Percentiles rank a stretch among this genome's conserved stretches.
These are phyloP conservation scores for Phaonia tiefii DNA, from an alignment of 2,888 invertebrate genomes.

Conservation along the genomic window DNA sequence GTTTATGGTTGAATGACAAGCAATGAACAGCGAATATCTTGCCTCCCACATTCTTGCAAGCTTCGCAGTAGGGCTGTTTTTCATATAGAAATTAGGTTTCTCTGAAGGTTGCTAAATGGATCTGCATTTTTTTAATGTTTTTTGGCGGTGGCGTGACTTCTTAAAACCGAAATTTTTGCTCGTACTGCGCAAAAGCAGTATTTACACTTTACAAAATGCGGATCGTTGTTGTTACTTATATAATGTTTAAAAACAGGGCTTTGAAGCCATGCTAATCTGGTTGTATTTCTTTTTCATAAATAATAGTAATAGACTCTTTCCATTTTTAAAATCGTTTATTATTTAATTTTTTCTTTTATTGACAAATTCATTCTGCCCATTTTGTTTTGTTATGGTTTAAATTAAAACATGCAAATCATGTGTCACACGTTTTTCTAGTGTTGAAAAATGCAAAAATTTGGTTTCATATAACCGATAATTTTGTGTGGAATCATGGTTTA, in stretches of 20 bases:
- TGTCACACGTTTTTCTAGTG: no score
- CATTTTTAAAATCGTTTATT: no score
- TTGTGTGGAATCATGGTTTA: no score
- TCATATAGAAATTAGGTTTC: background rate
- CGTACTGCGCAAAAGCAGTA: background rate
- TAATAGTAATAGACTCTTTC: no score
- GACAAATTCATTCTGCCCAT: no score
- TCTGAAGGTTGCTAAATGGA: background rate
- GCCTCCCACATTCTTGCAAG: background rate
- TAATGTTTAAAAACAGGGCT: background rate
- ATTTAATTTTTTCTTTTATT: no score
- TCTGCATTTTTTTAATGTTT: background rate
- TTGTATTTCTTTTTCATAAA: background rate
- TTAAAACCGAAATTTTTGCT: background rate
- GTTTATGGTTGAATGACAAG: conserved; percentile 2
- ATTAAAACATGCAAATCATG: no score
- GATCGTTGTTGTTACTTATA: background rate
- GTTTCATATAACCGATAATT: no score
- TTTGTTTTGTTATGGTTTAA: no score
- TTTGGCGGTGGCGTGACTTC: background rate
- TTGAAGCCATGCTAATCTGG: background rate
- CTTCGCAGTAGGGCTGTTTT: background rate
- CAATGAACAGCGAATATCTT: conserved; percentile 2
- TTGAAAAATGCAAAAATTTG: no score
- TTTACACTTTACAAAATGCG: conserved; percentile 5